Percentiles rank a stretch among this genome's conserved stretches.
Evolutionary conservation across 2,113 vertebrate species (phyloP).

Genomic region (Thunnus maccoyii): DNA sequence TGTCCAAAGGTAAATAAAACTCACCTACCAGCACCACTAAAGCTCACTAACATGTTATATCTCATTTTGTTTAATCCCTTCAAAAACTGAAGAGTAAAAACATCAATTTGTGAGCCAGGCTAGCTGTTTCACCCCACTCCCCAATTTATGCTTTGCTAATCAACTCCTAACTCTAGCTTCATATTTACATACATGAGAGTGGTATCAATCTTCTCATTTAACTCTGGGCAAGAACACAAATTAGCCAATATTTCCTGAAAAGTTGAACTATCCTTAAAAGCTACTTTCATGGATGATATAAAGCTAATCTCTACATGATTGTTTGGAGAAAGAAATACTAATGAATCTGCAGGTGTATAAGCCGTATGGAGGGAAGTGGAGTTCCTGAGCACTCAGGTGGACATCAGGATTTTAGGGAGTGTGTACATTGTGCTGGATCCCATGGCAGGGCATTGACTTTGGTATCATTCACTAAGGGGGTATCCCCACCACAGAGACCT

Average conservation of each 20-base stretch:
- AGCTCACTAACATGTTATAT: neutral
- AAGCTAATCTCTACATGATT: constrained; percentile 2
- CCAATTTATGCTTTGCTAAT: constrained; percentile 12
- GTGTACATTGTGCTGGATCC: constrained; percentile 50
- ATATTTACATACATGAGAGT: neutral
- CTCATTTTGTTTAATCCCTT: neutral
- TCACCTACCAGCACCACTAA: neutral
- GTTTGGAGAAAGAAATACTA: constrained; percentile 18
- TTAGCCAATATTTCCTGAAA: neutral
- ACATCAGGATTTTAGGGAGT: constrained; percentile 48
- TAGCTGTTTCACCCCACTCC: neutral
- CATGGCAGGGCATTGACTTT: constrained; percentile 80
- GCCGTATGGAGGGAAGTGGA: neutral
- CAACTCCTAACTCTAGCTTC: neutral
- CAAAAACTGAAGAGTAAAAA: neutral
- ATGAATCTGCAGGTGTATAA: neutral
- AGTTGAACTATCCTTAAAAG: neutral
- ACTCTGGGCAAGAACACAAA: neutral
- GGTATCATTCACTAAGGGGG: constrained; percentile 85
- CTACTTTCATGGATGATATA: neutral
- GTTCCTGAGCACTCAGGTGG: constrained; percentile 39
- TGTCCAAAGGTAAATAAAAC: neutral
- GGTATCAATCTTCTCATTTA: neutral
- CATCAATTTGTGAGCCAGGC: too few species aligned
- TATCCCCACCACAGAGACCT: constrained; percentile 70